A percentile compares a stretch with the other conserved stretches of the same genome.
phyloP scores from a whole-genome alignment of 2,797 vertebrate species.

The Fistularia tabacaria region DNA sequence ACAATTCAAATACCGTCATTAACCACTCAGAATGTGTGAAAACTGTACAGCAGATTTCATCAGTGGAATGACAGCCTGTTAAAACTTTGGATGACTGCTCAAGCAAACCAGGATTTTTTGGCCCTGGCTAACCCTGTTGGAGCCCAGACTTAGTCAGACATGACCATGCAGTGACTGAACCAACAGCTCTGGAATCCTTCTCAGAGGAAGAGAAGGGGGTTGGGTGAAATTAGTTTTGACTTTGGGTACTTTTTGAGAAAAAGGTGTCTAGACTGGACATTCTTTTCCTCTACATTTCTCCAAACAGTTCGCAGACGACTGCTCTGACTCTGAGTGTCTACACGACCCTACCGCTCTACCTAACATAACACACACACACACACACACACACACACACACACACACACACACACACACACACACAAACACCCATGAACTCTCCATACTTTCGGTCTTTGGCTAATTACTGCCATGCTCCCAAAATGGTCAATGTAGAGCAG shows the following conservation, averaged over 20 bases:
- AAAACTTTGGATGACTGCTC: constrained; percentile 44
- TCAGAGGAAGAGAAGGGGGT: constrained; percentile 26
- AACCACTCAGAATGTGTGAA: constrained; percentile 45
- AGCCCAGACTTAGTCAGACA: constrained; percentile 51
- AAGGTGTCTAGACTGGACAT: constrained; percentile 53
- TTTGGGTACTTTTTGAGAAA: constrained; percentile 41
- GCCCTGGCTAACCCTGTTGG: constrained; percentile 26
- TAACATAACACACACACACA: no score
- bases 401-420: no score
- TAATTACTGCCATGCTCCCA: constrained; percentile 54
- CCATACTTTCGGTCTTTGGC: constrained; percentile 24
- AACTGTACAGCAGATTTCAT: constrained; percentile 40
- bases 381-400: no score
- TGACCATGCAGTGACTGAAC: constrained; percentile 50
- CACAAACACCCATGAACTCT: no score
- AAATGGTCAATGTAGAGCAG: constrained; percentile 63
- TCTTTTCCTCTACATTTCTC: constrained; percentile 21
- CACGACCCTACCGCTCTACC: constrained; percentile 6
- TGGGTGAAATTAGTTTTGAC: constrained; percentile 31
- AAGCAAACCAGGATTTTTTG: constrained; percentile 25
- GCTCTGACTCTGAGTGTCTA: constrained; percentile 12
- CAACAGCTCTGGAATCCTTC: constrained; percentile 53
- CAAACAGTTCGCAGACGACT: constrained; percentile 28
- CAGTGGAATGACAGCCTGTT: constrained; percentile 43
- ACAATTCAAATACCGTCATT: constrained; percentile 28